Conservation (phyloP, 2,113 vertebrate genomes). For the Solenodon paradoxus region DNA sequence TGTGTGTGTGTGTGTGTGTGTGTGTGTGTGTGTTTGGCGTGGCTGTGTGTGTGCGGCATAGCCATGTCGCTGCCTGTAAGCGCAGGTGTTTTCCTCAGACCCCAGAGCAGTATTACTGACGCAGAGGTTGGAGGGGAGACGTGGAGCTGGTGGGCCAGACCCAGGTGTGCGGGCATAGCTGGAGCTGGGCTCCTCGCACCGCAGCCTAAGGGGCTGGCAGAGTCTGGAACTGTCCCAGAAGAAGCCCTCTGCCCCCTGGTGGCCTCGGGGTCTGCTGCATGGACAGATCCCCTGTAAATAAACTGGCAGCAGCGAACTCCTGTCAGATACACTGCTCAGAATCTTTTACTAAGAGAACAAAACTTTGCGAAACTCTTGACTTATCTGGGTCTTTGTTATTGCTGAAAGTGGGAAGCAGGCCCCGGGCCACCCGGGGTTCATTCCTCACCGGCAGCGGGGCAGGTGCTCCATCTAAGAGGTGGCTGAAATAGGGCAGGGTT, state of each 20-base stretch:
- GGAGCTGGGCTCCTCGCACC: conserved; percentile 53
- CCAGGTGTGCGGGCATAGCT: conserved; percentile 60
- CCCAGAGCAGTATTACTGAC: conserved; percentile 77
- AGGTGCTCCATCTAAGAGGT: neutral
- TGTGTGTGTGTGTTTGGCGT: neutral
- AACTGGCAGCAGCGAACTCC: neutral
- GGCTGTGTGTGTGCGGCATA: neutral
- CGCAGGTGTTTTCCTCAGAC: conserved; percentile 50
- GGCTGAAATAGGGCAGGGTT: too few relatives aligned
- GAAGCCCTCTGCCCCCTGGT: conserved; percentile 52
- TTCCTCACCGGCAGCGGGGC: too few relatives aligned
- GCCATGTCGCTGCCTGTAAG: conserved; percentile 1
- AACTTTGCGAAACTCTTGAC: neutral
- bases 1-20: neutral
- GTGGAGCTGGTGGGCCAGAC: conserved; percentile 11
- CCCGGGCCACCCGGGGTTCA: neutral
- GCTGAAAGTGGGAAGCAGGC: too few relatives aligned
- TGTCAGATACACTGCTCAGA: neutral
- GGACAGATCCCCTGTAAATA: conserved; percentile 27
- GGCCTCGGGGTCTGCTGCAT: conserved; percentile 32
- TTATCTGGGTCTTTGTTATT: neutral
- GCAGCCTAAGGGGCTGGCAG: neutral
- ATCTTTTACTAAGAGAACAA: neutral
- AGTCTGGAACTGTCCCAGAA: neutral
- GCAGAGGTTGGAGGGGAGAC: conserved; percentile 39